Conservation (phyloP, 2,888 invertebrate species). For the Lottia scabra region DNA sequence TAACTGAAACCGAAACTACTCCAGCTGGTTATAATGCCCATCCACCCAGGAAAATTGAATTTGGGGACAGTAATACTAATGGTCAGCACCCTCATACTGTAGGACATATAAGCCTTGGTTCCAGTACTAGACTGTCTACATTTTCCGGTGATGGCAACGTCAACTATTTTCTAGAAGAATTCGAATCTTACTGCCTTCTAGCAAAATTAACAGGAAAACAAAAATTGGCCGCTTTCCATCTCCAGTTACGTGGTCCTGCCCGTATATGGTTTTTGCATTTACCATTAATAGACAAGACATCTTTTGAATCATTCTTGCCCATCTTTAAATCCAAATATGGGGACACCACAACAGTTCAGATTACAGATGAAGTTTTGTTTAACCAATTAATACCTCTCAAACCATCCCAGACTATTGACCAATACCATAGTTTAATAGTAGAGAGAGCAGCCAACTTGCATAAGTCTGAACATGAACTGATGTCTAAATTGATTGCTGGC, state of each 20-base stretch:
- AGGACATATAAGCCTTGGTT: too few species aligned
- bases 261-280: neutral
- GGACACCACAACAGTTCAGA: neutral
- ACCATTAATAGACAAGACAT: neutral
- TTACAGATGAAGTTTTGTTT: neutral
- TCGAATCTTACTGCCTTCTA: neutral
- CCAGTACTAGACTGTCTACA: neutral
- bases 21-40: neutral
- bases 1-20: neutral
- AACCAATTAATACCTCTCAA: neutral
- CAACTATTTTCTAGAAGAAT: neutral
- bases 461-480: neutral
- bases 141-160: neutral
- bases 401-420: neutral
- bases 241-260: neutral
- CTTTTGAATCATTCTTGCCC: neutral
- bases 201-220: neutral
- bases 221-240: neutral
- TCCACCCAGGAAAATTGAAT: neutral
- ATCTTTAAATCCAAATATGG: neutral
- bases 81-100: neutral
- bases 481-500: neutral
- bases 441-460: neutral
- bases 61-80: neutral
- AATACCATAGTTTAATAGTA: neutral